Conservation (phyloP, 2,888 invertebrate genomes). For the Ctena decussata region DNA sequence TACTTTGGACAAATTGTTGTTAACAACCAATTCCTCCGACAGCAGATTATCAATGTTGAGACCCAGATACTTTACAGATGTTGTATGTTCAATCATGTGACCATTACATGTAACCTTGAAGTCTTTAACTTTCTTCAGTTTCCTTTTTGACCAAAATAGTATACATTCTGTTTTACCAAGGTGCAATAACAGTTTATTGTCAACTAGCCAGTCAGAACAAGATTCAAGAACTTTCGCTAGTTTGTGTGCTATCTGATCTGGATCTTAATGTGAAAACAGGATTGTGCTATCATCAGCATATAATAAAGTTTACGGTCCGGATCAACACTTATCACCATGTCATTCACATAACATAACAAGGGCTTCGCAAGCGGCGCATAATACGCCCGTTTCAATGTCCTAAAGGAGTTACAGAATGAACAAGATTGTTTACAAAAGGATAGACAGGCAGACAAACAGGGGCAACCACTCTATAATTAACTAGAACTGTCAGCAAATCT, state of each 20-base stretch:
- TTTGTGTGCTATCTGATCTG: neutral
- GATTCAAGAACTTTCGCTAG: neutral
- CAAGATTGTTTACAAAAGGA: too few species aligned
- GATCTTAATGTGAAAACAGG: conserved; percentile 15
- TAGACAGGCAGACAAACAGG: too few species aligned
- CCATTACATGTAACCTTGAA: neutral
- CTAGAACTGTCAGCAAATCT: too few species aligned
- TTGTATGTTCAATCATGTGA: neutral
- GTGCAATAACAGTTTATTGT: conserved; percentile 14
- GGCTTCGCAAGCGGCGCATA: too few species aligned
- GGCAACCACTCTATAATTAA: too few species aligned
- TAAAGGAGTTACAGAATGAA: too few species aligned
- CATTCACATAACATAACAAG: too few species aligned
- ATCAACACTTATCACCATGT: too few species aligned
- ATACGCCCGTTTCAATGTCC: too few species aligned
- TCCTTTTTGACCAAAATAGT: conserved; percentile 13
- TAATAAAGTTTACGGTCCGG: neutral
- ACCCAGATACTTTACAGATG: too few species aligned
- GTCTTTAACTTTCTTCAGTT: neutral
- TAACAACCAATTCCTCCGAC: neutral
- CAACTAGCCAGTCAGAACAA: conserved; percentile 22
- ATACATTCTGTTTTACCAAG: conserved; percentile 14
- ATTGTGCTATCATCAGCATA: conserved; percentile 31
- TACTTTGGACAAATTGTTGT: neutral
- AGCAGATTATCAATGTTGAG: neutral